Evolutionary conservation across 2,113 vertebrate genomes (phyloP).

Genomic region (Noctilio leporinus): DNA sequence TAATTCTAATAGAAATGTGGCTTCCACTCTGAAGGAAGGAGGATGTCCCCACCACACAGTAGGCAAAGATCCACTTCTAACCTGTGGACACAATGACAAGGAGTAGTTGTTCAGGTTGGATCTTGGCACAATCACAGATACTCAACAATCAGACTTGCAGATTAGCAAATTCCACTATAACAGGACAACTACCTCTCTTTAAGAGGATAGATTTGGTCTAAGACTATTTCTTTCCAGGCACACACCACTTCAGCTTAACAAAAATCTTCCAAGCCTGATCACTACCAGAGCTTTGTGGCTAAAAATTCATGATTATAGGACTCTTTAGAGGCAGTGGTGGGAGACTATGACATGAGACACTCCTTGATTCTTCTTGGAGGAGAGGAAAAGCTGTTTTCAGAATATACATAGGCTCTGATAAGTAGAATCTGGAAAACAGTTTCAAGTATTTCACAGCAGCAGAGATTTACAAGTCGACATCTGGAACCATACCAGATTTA

Average conservation of each 20-base stretch:
- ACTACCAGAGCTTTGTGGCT: neutral
- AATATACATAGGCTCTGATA: neutral
- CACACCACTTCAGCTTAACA: neutral
- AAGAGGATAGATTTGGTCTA: neutral
- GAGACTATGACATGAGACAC: neutral
- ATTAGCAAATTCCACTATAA: neutral
- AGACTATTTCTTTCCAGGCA: neutral
- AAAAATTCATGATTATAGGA: neutral
- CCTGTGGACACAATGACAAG: too few relatives aligned
- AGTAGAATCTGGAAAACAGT: neutral
- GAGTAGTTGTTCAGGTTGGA: neutral
- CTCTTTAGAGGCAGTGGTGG: neutral
- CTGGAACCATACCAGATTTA: neutral
- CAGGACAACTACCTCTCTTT: neutral
- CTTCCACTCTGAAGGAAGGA: neutral
- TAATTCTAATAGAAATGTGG: neutral
- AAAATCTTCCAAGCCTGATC: neutral
- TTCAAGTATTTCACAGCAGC: neutral
- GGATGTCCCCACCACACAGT: neutral
- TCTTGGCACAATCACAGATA: neutral
- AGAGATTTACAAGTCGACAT: neutral
- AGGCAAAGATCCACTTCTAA: neutral
- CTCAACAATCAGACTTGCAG: neutral
- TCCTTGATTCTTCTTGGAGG: neutral
- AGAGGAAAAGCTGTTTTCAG: neutral